Evolutionary conservation across 2,888 invertebrate species (phyloP).

Genomic region (Halictus quadricinctus): DNA sequence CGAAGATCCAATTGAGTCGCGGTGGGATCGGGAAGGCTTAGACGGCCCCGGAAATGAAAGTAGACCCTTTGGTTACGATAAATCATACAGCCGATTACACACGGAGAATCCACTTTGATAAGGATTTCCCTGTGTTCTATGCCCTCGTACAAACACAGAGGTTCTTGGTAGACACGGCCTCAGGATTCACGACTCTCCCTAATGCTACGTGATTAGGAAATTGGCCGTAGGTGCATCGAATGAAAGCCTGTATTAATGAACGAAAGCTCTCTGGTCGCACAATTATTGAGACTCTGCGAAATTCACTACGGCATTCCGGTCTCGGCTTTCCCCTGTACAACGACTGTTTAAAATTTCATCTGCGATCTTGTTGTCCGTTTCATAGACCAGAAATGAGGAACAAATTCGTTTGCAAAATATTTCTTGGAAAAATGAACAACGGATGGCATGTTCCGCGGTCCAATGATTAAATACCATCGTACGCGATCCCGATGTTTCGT

Average conservation of each 20-base stretch:
- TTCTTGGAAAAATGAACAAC: background rate
- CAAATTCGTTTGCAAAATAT: no score
- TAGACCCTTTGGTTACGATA: conserved; percentile 62
- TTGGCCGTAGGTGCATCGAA: background rate
- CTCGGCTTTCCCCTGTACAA: no score
- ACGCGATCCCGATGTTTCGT: background rate
- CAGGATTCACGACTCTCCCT: background rate
- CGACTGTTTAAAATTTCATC: no score
- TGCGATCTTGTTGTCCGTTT: no score
- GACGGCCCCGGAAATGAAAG: conserved; percentile 67
- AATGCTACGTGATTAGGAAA: conserved; percentile 24
- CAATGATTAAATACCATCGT: background rate
- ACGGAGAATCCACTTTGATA: conserved; percentile 61
- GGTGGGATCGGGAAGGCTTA: conserved; percentile 55
- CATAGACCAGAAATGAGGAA: no score
- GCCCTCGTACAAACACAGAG: background rate
- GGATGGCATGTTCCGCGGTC: background rate
- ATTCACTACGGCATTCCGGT: background rate
- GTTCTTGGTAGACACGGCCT: background rate
- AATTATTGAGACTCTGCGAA: background rate
- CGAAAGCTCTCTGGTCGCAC: background rate
- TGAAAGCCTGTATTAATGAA: conserved; percentile 6
- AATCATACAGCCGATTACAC: conserved; percentile 70
- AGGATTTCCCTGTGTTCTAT: conserved; percentile 48
- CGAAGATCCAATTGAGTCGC: conserved; percentile 53